These are phyloP conservation scores for Smithornis capensis DNA, from an alignment of 2,113 vertebrate species.

Conservation along the genomic window DNA sequence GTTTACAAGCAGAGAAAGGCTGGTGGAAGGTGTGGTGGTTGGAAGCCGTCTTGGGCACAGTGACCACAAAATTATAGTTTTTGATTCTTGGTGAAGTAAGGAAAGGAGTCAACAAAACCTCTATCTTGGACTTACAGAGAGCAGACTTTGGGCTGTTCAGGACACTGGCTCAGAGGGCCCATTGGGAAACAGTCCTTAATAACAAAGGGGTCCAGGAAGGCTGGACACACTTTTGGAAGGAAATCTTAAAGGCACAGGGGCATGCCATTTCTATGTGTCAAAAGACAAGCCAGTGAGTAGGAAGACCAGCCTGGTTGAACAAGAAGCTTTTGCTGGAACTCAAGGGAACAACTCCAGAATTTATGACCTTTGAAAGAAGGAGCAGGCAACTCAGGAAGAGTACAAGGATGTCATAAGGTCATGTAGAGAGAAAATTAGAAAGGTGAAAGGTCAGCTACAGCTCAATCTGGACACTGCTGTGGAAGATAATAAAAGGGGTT, in stretches of 20 bases:
- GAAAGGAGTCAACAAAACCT: not conserved
- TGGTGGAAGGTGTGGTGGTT: not conserved
- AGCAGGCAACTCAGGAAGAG: not conserved
- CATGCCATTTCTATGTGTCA: not conserved
- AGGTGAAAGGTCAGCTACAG: not conserved
- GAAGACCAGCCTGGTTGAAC: not conserved
- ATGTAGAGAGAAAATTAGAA: not conserved
- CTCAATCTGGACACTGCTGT: not conserved
- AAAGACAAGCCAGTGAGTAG: not conserved
- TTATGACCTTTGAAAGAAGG: not conserved
- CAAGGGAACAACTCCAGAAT: not conserved
- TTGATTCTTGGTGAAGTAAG: not conserved
- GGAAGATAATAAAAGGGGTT: not conserved
- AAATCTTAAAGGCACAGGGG: not conserved
- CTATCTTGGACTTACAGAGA: not conserved
- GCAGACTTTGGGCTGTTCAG: not conserved
- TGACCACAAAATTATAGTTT: not conserved
- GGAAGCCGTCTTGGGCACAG: not conserved
- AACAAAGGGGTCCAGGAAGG: not conserved
- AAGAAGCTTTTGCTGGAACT: not conserved
- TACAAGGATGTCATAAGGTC: accelerated
- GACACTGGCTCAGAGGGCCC: not conserved
- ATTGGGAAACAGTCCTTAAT: not conserved
- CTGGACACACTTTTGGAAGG: not conserved
- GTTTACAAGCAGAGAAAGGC: not conserved